A percentile compares a stretch with the other conserved stretches of the same genome.
These are phyloP conservation scores for Boloria selene DNA, from an alignment of 2,888 invertebrate genomes.

Conservation along the genomic window DNA sequence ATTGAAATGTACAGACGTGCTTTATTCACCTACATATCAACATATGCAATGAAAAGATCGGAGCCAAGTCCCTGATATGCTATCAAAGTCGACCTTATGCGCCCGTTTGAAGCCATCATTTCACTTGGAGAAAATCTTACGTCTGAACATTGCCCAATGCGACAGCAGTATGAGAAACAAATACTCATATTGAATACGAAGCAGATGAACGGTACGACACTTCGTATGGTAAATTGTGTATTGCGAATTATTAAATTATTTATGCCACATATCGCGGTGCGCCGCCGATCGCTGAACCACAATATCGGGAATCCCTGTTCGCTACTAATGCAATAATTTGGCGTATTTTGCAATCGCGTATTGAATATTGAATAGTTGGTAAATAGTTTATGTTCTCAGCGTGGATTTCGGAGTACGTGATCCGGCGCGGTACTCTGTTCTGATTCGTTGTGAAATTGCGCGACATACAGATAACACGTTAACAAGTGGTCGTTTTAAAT, in stretches of 20 bases:
- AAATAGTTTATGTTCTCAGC: constrained; percentile 81
- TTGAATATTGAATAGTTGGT: constrained; percentile 81
- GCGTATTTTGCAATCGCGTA: constrained; percentile 82
- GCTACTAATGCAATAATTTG: constrained; percentile 82
- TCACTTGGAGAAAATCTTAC: constrained; percentile 58
- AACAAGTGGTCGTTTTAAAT: constrained; percentile 73
- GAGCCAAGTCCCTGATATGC: constrained; percentile 52
- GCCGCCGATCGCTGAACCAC: constrained; percentile 78
- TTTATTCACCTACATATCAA: constrained; percentile 82
- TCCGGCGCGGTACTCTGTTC: constrained; percentile 53
- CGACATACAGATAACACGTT: constrained; percentile 71
- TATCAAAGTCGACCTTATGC: constrained; percentile 63
- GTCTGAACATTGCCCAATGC: constrained; percentile 74
- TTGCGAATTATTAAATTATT: constrained; percentile 83
- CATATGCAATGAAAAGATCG: constrained; percentile 75
- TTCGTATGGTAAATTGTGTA: constrained; percentile 81
- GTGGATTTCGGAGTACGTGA: constrained; percentile 79
- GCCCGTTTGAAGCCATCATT: constrained; percentile 57
- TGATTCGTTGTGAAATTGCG: constrained; percentile 72
- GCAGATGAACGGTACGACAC: constrained; percentile 78
- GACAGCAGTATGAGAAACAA: constrained; percentile 81
- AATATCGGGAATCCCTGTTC: constrained; percentile 82
- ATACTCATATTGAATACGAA: constrained; percentile 82
- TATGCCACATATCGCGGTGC: constrained; percentile 79
- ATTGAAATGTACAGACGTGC: constrained; percentile 82